phyloP scores from a whole-genome alignment of 2,113 vertebrate genomes.

The Dipodomys merriami region DNA sequence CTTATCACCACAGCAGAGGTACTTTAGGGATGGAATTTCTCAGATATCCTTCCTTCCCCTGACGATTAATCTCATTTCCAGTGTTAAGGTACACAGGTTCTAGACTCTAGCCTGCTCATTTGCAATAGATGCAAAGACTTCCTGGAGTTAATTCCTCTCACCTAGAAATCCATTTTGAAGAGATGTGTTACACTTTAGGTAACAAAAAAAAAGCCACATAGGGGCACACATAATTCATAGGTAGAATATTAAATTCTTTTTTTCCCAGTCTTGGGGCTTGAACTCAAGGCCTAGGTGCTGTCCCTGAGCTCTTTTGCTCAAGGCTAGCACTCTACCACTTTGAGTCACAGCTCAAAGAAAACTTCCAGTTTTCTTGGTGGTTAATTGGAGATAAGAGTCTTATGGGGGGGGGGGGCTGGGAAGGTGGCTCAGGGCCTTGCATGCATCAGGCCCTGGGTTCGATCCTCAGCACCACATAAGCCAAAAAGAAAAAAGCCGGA shows the following conservation, averaged over 20 bases:
- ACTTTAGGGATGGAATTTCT: not conserved
- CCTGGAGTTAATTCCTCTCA: not conserved
- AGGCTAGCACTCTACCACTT: no score
- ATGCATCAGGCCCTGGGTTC: no score
- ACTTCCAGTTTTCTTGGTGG: no score
- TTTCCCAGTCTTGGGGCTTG: no score
- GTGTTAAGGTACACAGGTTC: accelerated
- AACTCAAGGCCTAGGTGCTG: no score
- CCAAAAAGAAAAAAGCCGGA: no score
- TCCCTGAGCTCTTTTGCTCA: no score
- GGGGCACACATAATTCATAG: not conserved
- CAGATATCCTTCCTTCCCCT: not conserved
- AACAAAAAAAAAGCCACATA: not conserved
- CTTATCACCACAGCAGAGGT: not conserved
- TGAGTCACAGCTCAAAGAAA: no score
- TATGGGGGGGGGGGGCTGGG: no score
- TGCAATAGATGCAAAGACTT: not conserved
- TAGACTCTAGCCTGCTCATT: not conserved
- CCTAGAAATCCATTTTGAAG: not conserved
- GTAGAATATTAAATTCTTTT: not conserved
- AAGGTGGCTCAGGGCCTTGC: no score
- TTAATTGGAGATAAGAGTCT: no score
- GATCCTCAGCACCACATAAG: no score
- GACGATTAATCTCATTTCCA: not conserved
- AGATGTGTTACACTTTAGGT: not conserved